phyloP scores from a whole-genome alignment of 2,113 vertebrate species.

The Archilochus colubris region DNA sequence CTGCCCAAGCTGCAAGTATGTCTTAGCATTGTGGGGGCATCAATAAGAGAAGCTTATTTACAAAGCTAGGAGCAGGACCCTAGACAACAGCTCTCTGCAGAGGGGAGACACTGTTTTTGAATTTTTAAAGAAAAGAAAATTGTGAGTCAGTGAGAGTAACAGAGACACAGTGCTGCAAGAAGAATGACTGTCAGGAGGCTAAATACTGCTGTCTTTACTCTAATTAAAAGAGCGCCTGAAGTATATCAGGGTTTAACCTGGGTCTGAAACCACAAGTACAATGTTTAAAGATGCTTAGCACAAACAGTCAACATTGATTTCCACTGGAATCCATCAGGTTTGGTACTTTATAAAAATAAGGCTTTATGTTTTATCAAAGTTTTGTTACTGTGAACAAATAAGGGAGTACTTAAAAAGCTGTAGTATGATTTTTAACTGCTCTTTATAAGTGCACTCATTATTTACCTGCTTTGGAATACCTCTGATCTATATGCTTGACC shows the following conservation, averaged over 20 bases:
- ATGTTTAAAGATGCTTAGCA: conserved; percentile 2
- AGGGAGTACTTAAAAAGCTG: background rate
- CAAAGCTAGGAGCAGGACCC: background rate
- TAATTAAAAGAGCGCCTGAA: background rate
- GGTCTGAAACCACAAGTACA: background rate
- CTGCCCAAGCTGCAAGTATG: background rate
- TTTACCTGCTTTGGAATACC: background rate
- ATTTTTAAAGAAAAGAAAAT: background rate
- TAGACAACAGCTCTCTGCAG: background rate
- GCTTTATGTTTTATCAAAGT: background rate
- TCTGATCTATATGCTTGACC: background rate
- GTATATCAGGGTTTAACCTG: background rate
- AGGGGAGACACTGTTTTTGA: background rate
- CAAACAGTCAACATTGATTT: background rate
- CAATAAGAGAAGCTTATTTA: background rate
- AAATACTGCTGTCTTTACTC: background rate
- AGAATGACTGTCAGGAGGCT: background rate
- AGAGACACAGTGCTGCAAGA: background rate
- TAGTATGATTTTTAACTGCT: background rate
- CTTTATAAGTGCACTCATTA: background rate
- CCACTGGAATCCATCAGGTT: background rate
- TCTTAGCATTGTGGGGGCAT: background rate
- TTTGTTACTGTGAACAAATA: background rate
- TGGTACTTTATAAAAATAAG: background rate
- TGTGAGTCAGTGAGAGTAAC: background rate